Conservation (phyloP, 2,113 vertebrate genomes). For the Ondatra zibethicus region DNA sequence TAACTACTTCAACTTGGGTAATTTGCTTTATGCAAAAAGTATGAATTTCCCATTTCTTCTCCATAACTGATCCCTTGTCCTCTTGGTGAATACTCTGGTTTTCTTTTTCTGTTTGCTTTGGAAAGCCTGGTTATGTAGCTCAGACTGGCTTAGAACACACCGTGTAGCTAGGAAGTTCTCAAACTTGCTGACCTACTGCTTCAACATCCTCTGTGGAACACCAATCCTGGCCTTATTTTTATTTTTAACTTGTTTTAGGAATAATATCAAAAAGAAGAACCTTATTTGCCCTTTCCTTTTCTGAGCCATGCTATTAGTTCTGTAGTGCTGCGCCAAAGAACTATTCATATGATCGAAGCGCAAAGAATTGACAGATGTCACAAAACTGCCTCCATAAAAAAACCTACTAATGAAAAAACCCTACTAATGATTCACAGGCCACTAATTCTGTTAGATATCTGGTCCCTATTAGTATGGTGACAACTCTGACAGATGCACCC, state of each 20-base stretch:
- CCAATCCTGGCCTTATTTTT: background rate
- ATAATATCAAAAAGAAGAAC: background rate
- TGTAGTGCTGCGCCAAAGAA: background rate
- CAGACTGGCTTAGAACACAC: background rate
- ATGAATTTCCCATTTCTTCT: background rate
- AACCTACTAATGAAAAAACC: background rate
- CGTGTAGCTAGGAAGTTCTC: background rate
- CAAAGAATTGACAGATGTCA: background rate
- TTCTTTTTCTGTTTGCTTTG: background rate
- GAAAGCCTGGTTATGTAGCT: background rate
- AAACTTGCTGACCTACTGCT: background rate
- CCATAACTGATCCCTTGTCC: background rate
- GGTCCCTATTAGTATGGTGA: background rate
- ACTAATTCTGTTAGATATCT: background rate
- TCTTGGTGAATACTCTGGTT: background rate
- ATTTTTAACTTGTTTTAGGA: background rate
- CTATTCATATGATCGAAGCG: background rate
- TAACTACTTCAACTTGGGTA: background rate
- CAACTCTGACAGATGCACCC: background rate
- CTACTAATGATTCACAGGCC: background rate
- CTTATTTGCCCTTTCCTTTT: background rate
- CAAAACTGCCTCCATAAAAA: background rate
- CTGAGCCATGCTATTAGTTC: constrained; percentile 2
- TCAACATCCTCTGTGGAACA: background rate
- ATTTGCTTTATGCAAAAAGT: background rate